phyloP scores from a whole-genome alignment of 2,113 vertebrate species.

The Hippocampus comes region DNA sequence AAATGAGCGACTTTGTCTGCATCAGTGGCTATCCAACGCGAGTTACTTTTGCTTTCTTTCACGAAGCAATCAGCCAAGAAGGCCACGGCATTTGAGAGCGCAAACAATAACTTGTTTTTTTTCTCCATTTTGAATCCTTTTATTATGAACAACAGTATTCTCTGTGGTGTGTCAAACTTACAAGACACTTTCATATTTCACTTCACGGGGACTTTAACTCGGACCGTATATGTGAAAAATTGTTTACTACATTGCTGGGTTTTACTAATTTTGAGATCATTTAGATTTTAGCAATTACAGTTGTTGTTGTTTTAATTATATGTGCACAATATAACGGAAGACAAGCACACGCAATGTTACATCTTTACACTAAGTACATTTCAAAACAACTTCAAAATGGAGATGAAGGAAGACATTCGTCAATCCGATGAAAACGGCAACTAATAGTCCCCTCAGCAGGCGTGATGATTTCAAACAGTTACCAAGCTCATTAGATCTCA shows the following conservation, averaged over 20 bases:
- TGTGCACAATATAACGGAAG: background rate
- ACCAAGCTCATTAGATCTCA: slow-evolving; percentile 35
- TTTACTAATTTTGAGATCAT: background rate
- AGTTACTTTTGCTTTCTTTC: too few relatives aligned
- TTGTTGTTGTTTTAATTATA: background rate
- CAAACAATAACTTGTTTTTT: too few relatives aligned
- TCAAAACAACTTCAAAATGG: slow-evolving; percentile 1
- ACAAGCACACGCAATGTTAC: background rate
- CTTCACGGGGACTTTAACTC: too few relatives aligned
- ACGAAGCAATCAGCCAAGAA: too few relatives aligned
- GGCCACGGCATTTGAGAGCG: too few relatives aligned
- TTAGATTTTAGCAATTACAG: background rate
- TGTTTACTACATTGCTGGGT: too few relatives aligned
- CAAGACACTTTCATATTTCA: too few relatives aligned
- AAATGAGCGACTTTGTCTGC: too few relatives aligned
- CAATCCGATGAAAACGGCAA: slow-evolving; percentile 25
- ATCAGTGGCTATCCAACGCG: too few relatives aligned
- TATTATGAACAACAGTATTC: too few relatives aligned
- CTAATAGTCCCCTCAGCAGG: slow-evolving; percentile 27
- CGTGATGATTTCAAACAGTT: slow-evolving; percentile 41
- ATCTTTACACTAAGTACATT: background rate
- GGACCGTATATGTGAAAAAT: background rate
- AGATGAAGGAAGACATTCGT: background rate
- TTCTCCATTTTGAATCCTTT: too few relatives aligned
- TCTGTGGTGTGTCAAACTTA: too few relatives aligned